phyloP scores from a whole-genome alignment of 2,113 vertebrate species.

The Antechinus stuartii region DNA sequence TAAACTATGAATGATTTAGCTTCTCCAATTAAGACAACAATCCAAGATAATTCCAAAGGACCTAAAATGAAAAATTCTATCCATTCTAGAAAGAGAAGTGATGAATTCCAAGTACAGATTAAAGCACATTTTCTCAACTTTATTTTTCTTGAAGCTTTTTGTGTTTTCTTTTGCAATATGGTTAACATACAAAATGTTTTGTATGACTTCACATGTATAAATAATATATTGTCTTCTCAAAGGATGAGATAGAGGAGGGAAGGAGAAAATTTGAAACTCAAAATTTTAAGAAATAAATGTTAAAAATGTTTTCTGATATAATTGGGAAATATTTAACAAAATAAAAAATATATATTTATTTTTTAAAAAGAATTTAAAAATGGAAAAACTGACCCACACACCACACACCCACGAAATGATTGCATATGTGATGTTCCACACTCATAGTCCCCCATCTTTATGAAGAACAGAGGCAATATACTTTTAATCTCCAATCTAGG shows the following conservation, averaged over 20 bases:
- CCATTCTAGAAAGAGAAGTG: neutral
- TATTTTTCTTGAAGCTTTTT: neutral
- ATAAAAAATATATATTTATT: neutral
- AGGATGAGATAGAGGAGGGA: neutral
- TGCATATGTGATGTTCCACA: no score
- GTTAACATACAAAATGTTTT: neutral
- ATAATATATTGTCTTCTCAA: neutral
- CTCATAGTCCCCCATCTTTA: neutral
- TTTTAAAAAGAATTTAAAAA: neutral
- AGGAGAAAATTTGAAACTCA: neutral
- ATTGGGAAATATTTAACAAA: neutral
- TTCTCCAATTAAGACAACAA: neutral
- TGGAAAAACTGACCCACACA: neutral
- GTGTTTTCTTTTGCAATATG: neutral
- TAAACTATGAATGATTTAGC: neutral
- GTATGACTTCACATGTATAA: neutral
- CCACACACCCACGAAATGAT: neutral
- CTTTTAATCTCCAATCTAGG: neutral
- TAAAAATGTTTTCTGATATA: no score
- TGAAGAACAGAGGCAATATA: neutral
- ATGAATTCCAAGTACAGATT: neutral
- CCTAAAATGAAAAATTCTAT: neutral
- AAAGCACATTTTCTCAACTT: neutral
- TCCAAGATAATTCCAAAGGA: neutral
- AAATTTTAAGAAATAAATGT: neutral